Evolutionary conservation across 1,140 invertebrate genomes (phyloP), one percentile per base, ranked within the genome.

Genomic region (Drosophila lini): DNA sequence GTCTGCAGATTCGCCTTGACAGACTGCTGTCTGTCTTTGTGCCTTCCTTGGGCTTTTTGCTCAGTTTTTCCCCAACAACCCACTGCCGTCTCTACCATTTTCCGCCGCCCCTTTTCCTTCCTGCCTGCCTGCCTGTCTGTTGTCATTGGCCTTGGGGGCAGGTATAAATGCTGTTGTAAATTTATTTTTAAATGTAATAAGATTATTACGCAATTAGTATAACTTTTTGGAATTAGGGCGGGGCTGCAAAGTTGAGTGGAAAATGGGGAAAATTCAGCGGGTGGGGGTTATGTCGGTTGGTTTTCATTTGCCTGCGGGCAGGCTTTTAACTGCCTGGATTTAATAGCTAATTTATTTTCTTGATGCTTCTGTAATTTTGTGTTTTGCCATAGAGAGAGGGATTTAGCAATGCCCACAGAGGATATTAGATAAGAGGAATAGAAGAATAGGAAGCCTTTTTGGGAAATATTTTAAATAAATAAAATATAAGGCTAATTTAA

Each of bases 111-210:
- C 16, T 15, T 42, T 32, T 28, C 36, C 19, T 32, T 28, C 36
- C 19, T 19, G 31, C 59, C 40, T 38, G 4, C 5, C 36, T 11
- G 15, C 55, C 48, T 36, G 53, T 57, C 56, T 41, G 45, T 61
- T 59, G 52, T 64, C 53, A 63, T 79, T 82, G 76, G 80, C 80
- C 83, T 80, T 77, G 58, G 68, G 81, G 76, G 58, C 83, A 86
- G 83, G 83, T 83, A 86, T 88, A 88, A 86, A 86, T 86, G 76
- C 80, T 80, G 76, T 86, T 89, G 84, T 88, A 89, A 88, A 88
- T 88, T 84, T 88, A 89, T 88, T 88, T 89, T 84, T 89, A 84
- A 89, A 89, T 89, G 84, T 89, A 89, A 89, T 89, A 76, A 89
- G 84, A 89, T 89, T 89, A 89, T 89, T 89, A 89, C 80, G 80